Base-by-base conservation (phyloP, 30 jellyfish, hydroid and myxozoan genomes). In the Mastigias papua region DNA sequence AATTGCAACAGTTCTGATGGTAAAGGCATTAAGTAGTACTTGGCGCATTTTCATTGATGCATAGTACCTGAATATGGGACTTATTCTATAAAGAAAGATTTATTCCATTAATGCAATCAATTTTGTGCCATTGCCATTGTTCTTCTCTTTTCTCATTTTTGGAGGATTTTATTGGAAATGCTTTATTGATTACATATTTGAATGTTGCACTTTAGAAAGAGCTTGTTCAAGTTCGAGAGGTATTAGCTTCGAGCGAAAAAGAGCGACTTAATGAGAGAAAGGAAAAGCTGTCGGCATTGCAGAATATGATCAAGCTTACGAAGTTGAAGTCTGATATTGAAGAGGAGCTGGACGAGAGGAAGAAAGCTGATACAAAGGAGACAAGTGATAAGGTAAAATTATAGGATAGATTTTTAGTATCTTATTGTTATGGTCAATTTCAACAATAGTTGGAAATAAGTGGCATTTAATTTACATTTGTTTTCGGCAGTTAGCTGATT, bases 181-280 rank as follows among this genome's bases (percentile, higher is more conserved):
- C 23, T n/a, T 74, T 0, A 17, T 31, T 0, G 2, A 6, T 69
- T 49, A 3, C 72, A 7, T 6, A 35, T 69, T 31, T 69, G 30
- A 29, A 21, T 29, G 10, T 23, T n/a, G 22, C 34, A 65, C 58
- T 74, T 20, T 49, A 92, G 95, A 60, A 86, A 63, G 98, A 92
- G 69, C 83, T 92, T 17, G 90, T 85, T 57, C 86, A 85, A 33
- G 98, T 92, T 8, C 78, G 98, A 22, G 90, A 92, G 63, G 90
- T 92, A 11, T 82, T 92, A 1, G 74, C 92, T 49, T 64, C 91
- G 20, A 92, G 98, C 63, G 98, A 92, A 50, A 90, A 80, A 54
- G 98, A 92, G 42, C 96, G 98, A 0, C 46, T 92, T 71, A 92
- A 92, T 34, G 98, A 92, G 78, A 81, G 98, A 73, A 92, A 92